Evolutionary conservation across 2,888 invertebrate genomes (phyloP).

Genomic region (Scelioninae gen. 2): DNA sequence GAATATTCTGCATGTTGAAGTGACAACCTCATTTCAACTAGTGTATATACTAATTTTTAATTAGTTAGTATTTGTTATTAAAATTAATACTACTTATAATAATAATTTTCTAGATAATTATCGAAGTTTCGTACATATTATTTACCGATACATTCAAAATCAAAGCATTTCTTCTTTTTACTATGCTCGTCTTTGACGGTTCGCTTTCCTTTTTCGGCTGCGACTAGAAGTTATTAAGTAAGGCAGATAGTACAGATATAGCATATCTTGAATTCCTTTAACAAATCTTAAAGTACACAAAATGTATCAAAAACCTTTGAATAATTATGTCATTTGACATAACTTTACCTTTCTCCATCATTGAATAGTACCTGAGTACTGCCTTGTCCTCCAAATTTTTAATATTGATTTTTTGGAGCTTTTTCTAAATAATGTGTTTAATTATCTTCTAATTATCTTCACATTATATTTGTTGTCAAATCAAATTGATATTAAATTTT

Average conservation of each 20-base stretch:
- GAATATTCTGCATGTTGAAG: slow-evolving; percentile 22
- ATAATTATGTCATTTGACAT: too few relatives aligned
- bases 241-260: slow-evolving; percentile 28
- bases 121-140: too few relatives aligned
- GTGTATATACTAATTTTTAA: too few relatives aligned
- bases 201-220: slow-evolving; percentile 21
- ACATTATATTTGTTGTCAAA: too few relatives aligned
- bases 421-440: slow-evolving; percentile 3
- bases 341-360: too few relatives aligned
- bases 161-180: slow-evolving; percentile 26
- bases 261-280: slow-evolving; percentile 38
- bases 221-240: slow-evolving; percentile 29
- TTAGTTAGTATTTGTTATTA: too few relatives aligned
- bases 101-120: too few relatives aligned
- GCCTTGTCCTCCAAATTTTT: slow-evolving; percentile 21
- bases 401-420: slow-evolving; percentile 19
- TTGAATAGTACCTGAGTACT: too few relatives aligned
- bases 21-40: slow-evolving; percentile 33
- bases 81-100: too few relatives aligned
- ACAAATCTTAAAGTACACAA: too few relatives aligned
- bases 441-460: slow-evolving; percentile 26
- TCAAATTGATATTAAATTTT: too few relatives aligned
- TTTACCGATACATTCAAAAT: slow-evolving; percentile 32
- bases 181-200: neutral
- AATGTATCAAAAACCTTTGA: too few relatives aligned